Evolutionary conservation across 2,888 invertebrate genomes (phyloP).

Genomic region (Phlogophora meticulosa): DNA sequence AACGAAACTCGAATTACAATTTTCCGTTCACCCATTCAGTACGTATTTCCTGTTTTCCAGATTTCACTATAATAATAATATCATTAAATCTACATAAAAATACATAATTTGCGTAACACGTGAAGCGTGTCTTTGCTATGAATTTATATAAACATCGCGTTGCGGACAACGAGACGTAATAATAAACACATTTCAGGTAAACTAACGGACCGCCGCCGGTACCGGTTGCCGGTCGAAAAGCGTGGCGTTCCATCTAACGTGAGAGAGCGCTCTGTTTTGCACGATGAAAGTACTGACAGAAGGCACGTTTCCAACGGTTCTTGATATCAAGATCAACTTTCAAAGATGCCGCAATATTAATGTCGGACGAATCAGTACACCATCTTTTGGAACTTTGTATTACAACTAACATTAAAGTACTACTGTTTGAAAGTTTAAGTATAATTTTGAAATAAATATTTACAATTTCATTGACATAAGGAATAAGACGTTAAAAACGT

Average conservation of each 20-base stretch:
- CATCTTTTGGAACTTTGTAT: neutral
- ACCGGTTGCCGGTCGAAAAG: constrained; percentile 58
- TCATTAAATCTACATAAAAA: constrained; percentile 45
- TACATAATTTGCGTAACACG: constrained; percentile 58
- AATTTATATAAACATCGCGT: constrained; percentile 44
- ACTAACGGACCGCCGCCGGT: constrained; percentile 52
- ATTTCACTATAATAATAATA: constrained; percentile 46
- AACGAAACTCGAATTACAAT: constrained; percentile 28
- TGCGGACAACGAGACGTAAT: constrained; percentile 45
- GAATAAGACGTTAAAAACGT: neutral
- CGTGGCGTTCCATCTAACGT: constrained; percentile 42
- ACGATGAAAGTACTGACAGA: constrained; percentile 24
- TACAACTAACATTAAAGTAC: neutral
- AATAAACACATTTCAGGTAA: constrained; percentile 60
- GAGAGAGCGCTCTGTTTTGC: constrained; percentile 44
- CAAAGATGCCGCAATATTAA: constrained; percentile 10
- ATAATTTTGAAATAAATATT: too few relatives aligned
- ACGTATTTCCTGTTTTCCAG: constrained; percentile 57
- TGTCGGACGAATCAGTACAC: constrained; percentile 4
- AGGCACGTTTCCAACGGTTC: constrained; percentile 31
- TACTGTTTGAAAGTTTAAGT: too few relatives aligned
- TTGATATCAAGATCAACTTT: constrained; percentile 17
- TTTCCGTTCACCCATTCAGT: constrained; percentile 38
- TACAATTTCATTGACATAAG: neutral
- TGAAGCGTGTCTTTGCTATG: constrained; percentile 58